A percentile compares a stretch with the other conserved stretches of the same genome.
phyloP scores from a whole-genome alignment of 2,888 invertebrate genomes.

The Bursaphelenchus okinawaensis region DNA sequence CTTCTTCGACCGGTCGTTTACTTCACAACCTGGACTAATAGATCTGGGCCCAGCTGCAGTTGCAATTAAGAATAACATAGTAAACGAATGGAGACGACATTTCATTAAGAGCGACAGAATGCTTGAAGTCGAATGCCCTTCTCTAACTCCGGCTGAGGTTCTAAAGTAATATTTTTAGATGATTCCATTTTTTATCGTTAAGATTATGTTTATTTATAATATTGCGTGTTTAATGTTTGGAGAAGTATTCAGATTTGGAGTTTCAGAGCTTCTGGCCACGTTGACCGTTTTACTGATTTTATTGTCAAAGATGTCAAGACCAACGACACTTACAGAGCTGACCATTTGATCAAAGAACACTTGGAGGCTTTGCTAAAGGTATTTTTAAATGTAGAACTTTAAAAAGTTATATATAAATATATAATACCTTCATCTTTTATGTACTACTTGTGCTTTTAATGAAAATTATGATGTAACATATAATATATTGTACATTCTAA shows the following conservation, averaged over 20 bases:
- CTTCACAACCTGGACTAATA: slow-evolving; percentile 68
- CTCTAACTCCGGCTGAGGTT: slow-evolving; percentile 93
- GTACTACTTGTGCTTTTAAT: too few species aligned
- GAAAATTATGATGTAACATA: too few species aligned
- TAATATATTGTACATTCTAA: too few species aligned
- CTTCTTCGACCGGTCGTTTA: slow-evolving; percentile 96
- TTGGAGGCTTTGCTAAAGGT: slow-evolving; percentile 63
- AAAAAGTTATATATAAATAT: too few species aligned
- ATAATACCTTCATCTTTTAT: too few species aligned
- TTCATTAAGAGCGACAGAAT: slow-evolving; percentile 95
- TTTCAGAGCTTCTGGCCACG: slow-evolving; percentile 85
- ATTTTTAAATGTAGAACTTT: slow-evolving; percentile 65
- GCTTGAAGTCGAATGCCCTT: slow-evolving; percentile 95
- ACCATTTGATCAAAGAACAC: slow-evolving; percentile 80
- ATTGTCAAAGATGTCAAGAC: slow-evolving; percentile 95
- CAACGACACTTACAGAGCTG: slow-evolving; percentile 92
- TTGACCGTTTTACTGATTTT: slow-evolving; percentile 93
- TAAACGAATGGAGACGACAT: slow-evolving; percentile 85
- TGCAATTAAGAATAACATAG: slow-evolving; percentile 87
- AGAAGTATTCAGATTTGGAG: too few species aligned
- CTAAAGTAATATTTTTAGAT: too few species aligned
- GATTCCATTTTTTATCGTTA: too few species aligned
- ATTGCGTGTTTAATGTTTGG: not conserved
- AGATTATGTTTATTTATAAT: not conserved
- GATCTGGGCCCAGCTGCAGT: slow-evolving; percentile 99